Conservation (phyloP, 2,888 invertebrate genomes). For the Oeneis ivallda region DNA sequence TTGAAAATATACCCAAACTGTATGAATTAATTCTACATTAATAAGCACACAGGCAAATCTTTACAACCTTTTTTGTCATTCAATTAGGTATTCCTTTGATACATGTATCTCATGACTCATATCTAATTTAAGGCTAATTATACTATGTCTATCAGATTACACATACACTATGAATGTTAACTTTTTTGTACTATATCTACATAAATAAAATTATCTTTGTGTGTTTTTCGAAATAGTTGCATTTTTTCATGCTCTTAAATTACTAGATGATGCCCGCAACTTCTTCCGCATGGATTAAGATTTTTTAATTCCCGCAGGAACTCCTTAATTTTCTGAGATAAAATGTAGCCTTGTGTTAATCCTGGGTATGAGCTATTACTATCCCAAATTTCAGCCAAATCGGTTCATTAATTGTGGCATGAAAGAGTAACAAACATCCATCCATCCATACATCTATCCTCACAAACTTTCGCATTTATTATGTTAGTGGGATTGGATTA, state of each 20-base stretch:
- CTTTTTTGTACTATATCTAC: neutral
- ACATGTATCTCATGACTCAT: constrained; percentile 2
- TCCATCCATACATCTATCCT: too few species aligned
- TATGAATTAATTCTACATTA: neutral
- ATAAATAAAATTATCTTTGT: neutral
- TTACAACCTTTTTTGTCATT: neutral
- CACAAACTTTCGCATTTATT: too few species aligned
- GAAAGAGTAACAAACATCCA: too few species aligned
- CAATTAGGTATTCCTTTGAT: constrained; percentile 15
- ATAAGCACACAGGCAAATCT: neutral
- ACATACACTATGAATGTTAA: neutral
- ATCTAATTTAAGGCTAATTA: constrained; percentile 7
- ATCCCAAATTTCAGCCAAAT: too few species aligned
- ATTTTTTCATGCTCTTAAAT: neutral
- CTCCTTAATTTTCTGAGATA: too few species aligned
- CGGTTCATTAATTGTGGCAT: too few species aligned
- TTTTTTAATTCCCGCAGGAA: too few species aligned
- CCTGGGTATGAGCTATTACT: too few species aligned
- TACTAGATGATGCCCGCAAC: too few species aligned
- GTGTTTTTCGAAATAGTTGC: neutral
- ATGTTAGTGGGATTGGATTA: too few species aligned
- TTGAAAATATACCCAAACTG: neutral
- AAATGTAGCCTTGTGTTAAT: too few species aligned
- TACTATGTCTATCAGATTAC: neutral
- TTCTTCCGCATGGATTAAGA: too few species aligned